Conservation (phyloP, 2,797 vertebrate species). For the Erethizon dorsatum region DNA sequence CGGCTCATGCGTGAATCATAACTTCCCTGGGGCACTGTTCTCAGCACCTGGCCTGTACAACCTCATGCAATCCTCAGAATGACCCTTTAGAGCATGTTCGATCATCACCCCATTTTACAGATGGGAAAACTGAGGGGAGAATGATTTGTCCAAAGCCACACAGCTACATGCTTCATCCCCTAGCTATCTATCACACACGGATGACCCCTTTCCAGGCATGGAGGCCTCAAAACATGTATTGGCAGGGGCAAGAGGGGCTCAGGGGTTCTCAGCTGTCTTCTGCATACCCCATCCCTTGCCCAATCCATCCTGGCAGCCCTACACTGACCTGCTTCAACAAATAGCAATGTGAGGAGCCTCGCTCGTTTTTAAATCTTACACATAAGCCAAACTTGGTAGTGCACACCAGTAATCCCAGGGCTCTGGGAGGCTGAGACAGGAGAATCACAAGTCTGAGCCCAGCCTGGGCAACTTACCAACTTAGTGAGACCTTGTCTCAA, state of each 20-base stretch:
- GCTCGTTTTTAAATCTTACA: accelerated
- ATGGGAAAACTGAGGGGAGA: background rate
- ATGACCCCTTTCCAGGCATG: accelerated
- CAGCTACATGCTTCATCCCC: accelerated
- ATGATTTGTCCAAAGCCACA: background rate
- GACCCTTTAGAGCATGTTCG: too few relatives aligned
- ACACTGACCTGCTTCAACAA: background rate
- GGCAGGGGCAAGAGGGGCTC: background rate
- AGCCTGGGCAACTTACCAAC: background rate
- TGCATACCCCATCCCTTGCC: background rate
- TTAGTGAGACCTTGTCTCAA: background rate
- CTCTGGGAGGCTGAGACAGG: background rate
- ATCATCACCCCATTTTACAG: background rate
- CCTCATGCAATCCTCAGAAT: background rate
- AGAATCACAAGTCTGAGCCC: background rate
- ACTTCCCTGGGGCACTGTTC: background rate
- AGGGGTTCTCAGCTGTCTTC: background rate
- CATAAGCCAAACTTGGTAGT: background rate
- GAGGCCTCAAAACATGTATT: background rate
- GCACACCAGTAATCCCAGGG: background rate
- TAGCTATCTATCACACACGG: background rate
- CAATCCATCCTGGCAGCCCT: background rate
- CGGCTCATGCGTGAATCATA: accelerated
- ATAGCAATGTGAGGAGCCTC: background rate
- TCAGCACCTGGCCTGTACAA: background rate